Evolutionary conservation across 1,140 invertebrate species (phyloP).

Genomic region (Sycophaga agraensis): DNA sequence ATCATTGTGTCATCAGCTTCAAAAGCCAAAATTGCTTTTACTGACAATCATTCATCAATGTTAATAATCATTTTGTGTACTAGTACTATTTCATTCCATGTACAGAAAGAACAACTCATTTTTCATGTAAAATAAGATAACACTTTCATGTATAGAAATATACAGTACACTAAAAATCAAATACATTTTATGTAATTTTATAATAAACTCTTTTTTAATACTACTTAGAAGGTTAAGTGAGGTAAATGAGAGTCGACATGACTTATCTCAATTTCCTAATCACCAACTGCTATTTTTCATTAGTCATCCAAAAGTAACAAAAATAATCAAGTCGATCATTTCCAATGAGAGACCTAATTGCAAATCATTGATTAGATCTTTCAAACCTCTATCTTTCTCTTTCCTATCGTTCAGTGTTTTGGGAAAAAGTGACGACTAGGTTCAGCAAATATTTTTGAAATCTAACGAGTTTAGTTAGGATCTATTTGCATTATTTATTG

Average conservation of each 20-base stretch:
- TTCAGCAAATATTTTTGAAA: no score
- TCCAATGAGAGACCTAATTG: constrained; percentile 10
- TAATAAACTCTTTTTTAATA: not conserved
- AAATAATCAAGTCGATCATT: not conserved
- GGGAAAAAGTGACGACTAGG: constrained; percentile 1
- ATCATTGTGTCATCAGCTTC: constrained; percentile 22
- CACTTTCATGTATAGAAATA: constrained; percentile 9
- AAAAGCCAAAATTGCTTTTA: constrained; percentile 14
- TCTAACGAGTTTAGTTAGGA: no score
- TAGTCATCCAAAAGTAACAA: not conserved
- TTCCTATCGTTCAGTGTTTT: not conserved
- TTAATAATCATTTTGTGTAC: constrained; percentile 19
- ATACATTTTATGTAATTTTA: constrained; percentile 9
- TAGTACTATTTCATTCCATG: constrained; percentile 15
- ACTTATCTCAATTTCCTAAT: constrained; percentile 6
- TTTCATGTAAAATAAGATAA: constrained; percentile 17
- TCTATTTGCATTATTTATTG: no score
- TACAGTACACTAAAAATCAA: not conserved
- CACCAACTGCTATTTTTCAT: constrained; percentile 5
- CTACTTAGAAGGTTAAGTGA: constrained; percentile 11
- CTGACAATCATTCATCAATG: constrained; percentile 1
- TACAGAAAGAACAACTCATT: not conserved
- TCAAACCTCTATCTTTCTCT: constrained; percentile 1
- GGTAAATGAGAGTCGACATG: constrained; percentile 22
- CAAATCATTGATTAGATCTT: constrained; percentile 7